Percentiles rank a stretch among this genome's conserved stretches.
Evolutionary conservation across 2,888 invertebrate genomes (phyloP).

Genomic region (Drymonia ruficornis): DNA sequence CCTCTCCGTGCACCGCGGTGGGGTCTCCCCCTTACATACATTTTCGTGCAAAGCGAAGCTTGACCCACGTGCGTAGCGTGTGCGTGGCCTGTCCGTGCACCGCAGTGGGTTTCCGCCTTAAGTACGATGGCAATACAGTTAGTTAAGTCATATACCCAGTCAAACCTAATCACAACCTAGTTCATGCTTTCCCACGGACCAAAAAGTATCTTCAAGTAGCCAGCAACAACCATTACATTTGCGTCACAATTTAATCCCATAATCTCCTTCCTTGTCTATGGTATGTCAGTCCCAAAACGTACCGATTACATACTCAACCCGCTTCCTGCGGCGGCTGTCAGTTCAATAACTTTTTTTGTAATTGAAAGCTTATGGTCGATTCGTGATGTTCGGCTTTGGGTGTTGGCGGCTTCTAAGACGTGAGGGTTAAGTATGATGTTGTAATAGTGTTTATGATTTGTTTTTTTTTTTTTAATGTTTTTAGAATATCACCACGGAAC

Average conservation of each 20-base stretch:
- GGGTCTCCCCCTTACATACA: too few species aligned
- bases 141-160: too few species aligned
- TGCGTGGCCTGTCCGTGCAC: too few species aligned
- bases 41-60: too few species aligned
- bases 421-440: neutral
- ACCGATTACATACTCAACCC: conserved; percentile 22
- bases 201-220: neutral
- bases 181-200: conserved; percentile 1
- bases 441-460: neutral
- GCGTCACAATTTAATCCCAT: conserved; percentile 24
- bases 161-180: too few species aligned
- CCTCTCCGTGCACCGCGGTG: too few species aligned
- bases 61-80: too few species aligned
- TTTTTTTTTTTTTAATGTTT: neutral
- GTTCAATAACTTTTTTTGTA: conserved; percentile 16
- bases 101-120: too few species aligned
- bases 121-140: too few species aligned
- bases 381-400: neutral
- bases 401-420: conserved; percentile 1
- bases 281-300: neutral
- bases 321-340: conserved; percentile 45
- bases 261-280: conserved; percentile 21
- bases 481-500: too few species aligned
- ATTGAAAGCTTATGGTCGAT: neutral
- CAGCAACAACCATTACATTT: neutral